Conservation (phyloP, 2,888 invertebrate species). For the Invenusta paracnida region DNA sequence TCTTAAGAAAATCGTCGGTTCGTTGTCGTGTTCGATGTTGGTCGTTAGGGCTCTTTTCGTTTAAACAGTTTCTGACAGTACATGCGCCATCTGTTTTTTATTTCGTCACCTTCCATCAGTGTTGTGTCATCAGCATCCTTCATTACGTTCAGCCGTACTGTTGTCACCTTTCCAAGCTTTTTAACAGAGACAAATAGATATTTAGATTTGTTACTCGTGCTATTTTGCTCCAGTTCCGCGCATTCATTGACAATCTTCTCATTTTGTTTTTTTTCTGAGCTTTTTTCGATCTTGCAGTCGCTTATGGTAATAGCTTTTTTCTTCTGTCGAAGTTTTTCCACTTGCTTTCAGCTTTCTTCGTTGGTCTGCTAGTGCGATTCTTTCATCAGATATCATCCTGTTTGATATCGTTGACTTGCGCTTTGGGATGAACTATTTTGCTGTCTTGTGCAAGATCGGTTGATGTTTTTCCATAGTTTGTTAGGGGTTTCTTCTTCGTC, state of each 20-base stretch:
- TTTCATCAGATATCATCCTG: background rate
- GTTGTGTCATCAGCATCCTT: background rate
- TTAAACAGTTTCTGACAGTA: slow-evolving; percentile 2
- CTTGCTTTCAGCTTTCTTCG: background rate
- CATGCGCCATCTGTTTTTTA: background rate
- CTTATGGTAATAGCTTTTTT: background rate
- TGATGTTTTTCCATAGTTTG: background rate
- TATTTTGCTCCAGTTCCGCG: background rate
- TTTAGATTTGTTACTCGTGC: background rate
- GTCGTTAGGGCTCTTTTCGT: background rate
- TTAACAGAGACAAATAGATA: background rate
- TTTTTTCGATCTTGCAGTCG: background rate
- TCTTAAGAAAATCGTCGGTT: background rate
- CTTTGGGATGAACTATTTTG: background rate
- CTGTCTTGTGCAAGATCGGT: background rate
- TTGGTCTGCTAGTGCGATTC: background rate
- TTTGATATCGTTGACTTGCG: background rate
- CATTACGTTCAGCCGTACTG: background rate
- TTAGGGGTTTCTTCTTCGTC: background rate
- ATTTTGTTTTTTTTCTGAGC: background rate
- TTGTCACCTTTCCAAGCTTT: background rate
- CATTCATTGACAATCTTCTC: background rate
- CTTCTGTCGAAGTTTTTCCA: background rate
- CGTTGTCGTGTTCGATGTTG: slow-evolving; percentile 6
- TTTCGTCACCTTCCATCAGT: background rate